These are phyloP conservation scores for Ranitomeya imitator DNA, from an alignment of 2,113 vertebrate species.

Conservation along the genomic window DNA sequence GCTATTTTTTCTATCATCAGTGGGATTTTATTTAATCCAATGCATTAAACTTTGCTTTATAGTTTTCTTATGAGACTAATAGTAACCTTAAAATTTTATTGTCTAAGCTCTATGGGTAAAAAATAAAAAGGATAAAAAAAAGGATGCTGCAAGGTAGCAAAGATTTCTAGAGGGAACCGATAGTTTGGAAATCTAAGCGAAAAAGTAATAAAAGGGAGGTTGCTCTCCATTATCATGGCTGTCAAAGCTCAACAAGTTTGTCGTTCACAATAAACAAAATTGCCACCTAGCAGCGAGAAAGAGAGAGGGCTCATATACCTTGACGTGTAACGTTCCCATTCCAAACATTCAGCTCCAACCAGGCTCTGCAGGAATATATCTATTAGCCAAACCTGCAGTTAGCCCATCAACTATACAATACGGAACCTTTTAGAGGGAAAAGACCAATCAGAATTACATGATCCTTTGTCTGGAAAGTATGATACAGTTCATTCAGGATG, in stretches of 20 bases:
- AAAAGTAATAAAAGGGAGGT: slow-evolving; percentile 21
- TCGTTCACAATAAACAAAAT: slow-evolving; percentile 40
- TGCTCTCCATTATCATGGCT: slow-evolving; percentile 28
- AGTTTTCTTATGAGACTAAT: not conserved
- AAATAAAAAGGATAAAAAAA: not conserved
- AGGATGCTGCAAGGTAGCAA: not conserved
- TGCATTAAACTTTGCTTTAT: not conserved
- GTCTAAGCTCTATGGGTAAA: not conserved
- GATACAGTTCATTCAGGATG: slow-evolving; percentile 10
- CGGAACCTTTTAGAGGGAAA: slow-evolving; percentile 18
- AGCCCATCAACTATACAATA: slow-evolving; percentile 37
- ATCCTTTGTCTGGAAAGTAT: slow-evolving; percentile 29
- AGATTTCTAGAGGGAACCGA: not conserved
- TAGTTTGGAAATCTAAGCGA: slow-evolving; percentile 1
- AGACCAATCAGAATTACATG: slow-evolving; percentile 32
- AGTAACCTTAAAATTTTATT: not conserved
- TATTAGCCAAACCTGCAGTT: slow-evolving; percentile 42
- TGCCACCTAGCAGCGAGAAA: slow-evolving; percentile 17
- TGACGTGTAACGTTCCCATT: slow-evolving; percentile 36
- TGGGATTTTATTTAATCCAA: not conserved
- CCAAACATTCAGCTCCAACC: not conserved
- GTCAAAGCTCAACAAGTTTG: slow-evolving; percentile 40
- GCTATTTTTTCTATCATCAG: not conserved
- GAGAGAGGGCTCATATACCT: slow-evolving; percentile 17
- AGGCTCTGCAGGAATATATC: slow-evolving; percentile 36